Evolutionary conservation across 2,888 invertebrate genomes (phyloP).

Genomic region (Nephrotoma flavescens): DNA sequence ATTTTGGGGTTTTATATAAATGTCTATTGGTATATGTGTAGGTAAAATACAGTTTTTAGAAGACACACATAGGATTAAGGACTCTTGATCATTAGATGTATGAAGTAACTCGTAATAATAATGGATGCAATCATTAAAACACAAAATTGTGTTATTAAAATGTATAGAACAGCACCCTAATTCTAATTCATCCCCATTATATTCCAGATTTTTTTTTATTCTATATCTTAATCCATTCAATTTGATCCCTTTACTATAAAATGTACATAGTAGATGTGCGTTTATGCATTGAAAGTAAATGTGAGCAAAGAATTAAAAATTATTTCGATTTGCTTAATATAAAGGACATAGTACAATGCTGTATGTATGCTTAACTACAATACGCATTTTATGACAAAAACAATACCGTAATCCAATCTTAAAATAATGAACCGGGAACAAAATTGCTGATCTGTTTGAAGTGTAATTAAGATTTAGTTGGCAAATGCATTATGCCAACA

Average conservation of each 20-base stretch:
- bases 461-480: too few relatives aligned
- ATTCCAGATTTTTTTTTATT: background rate
- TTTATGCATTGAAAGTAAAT: background rate
- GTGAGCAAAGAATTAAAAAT: background rate
- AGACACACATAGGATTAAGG: background rate
- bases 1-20: background rate
- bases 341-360: background rate
- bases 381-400: too few relatives aligned
- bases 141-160: background rate
- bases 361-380: background rate
- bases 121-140: background rate
- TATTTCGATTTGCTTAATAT: too few relatives aligned
- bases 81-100: background rate
- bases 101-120: background rate
- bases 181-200: background rate
- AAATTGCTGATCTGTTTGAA: too few relatives aligned
- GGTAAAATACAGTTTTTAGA: background rate
- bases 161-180: background rate
- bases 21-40: background rate
- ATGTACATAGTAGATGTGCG: background rate
- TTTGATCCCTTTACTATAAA: background rate
- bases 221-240: background rate
- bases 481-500: too few relatives aligned
- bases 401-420: too few relatives aligned
- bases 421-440: too few relatives aligned